Percentiles rank a stretch among this genome's conserved stretches.
Evolutionary conservation across 2,888 invertebrate genomes (phyloP).

Genomic region (Limnephilus marmoratus): DNA sequence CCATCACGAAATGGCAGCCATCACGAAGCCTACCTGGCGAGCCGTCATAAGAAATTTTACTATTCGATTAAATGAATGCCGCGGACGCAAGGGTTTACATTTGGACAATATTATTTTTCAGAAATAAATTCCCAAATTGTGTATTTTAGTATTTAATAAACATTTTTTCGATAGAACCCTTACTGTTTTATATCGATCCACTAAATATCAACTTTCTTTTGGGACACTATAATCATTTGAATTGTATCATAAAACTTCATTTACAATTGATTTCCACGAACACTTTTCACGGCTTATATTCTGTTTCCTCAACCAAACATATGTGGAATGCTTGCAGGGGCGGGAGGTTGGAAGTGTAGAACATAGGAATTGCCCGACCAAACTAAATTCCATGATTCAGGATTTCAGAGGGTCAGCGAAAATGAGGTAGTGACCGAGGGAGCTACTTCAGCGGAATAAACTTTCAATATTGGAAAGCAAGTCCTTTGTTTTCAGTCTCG

Average conservation of each 20-base stretch:
- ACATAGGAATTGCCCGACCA: background rate
- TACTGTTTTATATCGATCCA: no score
- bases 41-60: no score
- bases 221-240: no score
- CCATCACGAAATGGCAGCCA: no score
- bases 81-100: no score
- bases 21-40: no score
- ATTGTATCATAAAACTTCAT: background rate
- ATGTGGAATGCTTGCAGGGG: background rate
- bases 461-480: constrained; percentile 36
- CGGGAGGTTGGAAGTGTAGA: background rate
- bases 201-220: no score
- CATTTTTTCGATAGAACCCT: no score
- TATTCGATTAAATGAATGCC: no score
- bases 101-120: no score
- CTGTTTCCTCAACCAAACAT: background rate
- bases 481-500: constrained; percentile 44
- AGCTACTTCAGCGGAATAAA: constrained; percentile 43
- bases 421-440: constrained; percentile 10
- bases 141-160: no score
- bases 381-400: constrained; percentile 7
- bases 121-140: no score
- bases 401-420: constrained; percentile 26
- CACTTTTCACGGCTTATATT: background rate
- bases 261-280: background rate